Percentiles rank a stretch among this genome's conserved stretches.
Conservation (phyloP, 2,888 invertebrate species). For the Griposia aprilina region DNA sequence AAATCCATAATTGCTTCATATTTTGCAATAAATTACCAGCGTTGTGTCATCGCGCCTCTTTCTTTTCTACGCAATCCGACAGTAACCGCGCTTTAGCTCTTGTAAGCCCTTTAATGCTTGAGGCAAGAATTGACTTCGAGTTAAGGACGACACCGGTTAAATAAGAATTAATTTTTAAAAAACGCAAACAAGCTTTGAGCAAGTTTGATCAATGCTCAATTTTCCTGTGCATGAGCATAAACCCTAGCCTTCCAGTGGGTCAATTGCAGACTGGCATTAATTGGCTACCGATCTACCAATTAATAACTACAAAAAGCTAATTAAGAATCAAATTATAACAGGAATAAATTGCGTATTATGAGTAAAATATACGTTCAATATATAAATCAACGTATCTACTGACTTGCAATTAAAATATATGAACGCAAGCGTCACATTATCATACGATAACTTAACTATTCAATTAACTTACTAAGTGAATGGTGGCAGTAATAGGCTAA, state of each 20-base stretch:
- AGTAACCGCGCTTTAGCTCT: no score
- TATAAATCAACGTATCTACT: conserved; percentile 15
- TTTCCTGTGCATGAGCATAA: not conserved
- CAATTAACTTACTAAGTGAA: not conserved
- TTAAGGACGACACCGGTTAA: no score
- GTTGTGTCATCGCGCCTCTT: no score
- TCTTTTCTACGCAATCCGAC: no score
- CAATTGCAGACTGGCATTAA: conserved; percentile 25
- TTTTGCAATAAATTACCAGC: no score
- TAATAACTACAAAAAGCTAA: conserved; percentile 23
- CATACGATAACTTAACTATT: conserved; percentile 3
- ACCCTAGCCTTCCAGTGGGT: not conserved
- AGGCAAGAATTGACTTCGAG: no score
- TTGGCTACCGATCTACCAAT: conserved; percentile 22
- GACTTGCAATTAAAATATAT: conserved; percentile 45
- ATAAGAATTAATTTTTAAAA: no score
- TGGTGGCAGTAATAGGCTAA: not conserved
- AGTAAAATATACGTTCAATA: conserved; percentile 32
- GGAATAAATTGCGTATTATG: conserved; percentile 31
- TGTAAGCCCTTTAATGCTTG: no score
- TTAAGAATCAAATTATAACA: conserved; percentile 46
- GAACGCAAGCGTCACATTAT: not conserved
- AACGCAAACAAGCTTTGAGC: not conserved
- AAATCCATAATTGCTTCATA: no score
- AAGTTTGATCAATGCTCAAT: not conserved